Evolutionary conservation across 1,140 invertebrate species (phyloP).

Genomic region (Leptinotarsa defecta): DNA sequence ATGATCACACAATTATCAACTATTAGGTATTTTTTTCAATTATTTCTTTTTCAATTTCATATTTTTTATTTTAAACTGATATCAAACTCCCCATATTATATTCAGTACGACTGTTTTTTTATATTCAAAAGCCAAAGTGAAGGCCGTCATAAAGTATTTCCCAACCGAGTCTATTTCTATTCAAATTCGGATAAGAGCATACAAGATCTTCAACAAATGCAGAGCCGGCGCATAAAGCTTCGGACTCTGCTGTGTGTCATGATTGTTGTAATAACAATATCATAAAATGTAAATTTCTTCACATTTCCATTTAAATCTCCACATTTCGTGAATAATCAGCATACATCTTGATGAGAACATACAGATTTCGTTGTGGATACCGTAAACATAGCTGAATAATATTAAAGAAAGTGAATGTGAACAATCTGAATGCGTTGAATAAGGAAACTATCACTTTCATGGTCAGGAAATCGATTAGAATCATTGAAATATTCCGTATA

Average conservation of each 20-base stretch:
- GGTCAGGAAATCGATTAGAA: too few relatives aligned
- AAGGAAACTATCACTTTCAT: too few relatives aligned
- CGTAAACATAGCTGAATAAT: background rate
- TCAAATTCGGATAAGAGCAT: background rate
- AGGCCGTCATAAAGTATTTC: background rate
- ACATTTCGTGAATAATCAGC: slow-evolving; percentile 6
- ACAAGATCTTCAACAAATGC: background rate
- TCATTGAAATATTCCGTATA: too few relatives aligned
- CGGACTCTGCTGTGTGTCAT: background rate
- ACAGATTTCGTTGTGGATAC: background rate
- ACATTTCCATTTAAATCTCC: slow-evolving; percentile 19
- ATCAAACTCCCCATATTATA: too few relatives aligned
- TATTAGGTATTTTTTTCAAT: too few relatives aligned
- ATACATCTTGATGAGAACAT: background rate
- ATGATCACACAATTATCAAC: too few relatives aligned
- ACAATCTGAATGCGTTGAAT: background rate
- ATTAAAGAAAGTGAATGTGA: background rate
- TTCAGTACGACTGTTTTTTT: background rate
- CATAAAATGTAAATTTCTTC: slow-evolving; percentile 26
- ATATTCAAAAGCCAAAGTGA: background rate
- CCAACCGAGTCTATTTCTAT: slow-evolving; percentile 8
- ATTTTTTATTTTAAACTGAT: too few relatives aligned
- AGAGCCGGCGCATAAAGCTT: background rate
- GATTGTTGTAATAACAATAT: slow-evolving; percentile 24
- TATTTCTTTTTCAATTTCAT: too few relatives aligned